Base-by-base conservation (phyloP, 2,888 invertebrate genomes). In the Aphrophora alni region DNA sequence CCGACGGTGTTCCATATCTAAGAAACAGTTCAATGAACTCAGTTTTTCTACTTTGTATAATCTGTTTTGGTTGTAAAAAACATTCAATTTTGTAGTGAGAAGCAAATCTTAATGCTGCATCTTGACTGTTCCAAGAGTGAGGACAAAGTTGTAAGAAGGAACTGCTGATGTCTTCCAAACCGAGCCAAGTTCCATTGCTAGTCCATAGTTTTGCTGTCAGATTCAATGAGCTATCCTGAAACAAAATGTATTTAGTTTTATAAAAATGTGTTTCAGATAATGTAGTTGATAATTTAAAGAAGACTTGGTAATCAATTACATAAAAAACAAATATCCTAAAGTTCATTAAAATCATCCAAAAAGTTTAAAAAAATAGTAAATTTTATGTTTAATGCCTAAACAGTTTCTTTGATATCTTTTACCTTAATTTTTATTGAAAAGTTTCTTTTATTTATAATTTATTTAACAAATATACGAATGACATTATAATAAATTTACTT, bases 151-250 rank as follows among this genome's bases (percentile, higher is more conserved):
- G 85, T 24, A 87, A 81, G 14, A 83, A 81, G 24, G 77, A 33
- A 8, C 38, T 38, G 12, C 24, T 68, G 25, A 74, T 17, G 21
- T 68, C 38, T 10, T 38, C 38, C 24, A 74, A n/a, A 0, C 80
- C 80, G 1, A 51, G 38, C 77, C 74, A 81, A 27, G 59, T 81
- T n/a, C 81, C 83, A 81, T 82, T 83, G 77, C 73, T 75, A 72
- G 21, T 80, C 72, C 72, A 82, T 44, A 33, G 68, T 17, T 72
- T 79, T 27, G 78, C 69, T 51, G 88, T 88, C 72, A 91, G 87
- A 83, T 90, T 89, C 14, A 90, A 82, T 79, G 84, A 85, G 78
- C 86, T 88, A 74, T 85, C 87, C 89, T 89, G 83, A 83, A 69
- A 78, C 72, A n/a, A 80, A 82, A 73, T 78, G 77, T 71, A 82